Evolutionary conservation across 1,140 invertebrate species (phyloP).

Genomic region (Lucilia cuprina): DNA sequence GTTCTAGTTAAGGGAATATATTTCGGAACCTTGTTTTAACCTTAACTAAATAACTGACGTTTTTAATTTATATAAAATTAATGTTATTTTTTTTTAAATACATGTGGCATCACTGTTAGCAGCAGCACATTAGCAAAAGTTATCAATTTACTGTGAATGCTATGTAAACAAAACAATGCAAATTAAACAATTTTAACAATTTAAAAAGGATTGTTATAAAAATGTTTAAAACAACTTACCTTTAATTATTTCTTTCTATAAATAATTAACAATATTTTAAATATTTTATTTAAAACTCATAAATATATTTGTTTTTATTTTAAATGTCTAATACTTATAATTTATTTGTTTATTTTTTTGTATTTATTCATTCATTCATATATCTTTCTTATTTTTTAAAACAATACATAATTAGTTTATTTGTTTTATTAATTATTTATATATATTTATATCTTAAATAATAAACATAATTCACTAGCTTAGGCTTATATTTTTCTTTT

Average conservation of each 20-base stretch:
- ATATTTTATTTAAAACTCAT: slow-evolving; percentile 16
- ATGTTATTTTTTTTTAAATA: no score
- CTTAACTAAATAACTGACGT: no score
- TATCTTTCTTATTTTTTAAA: not conserved
- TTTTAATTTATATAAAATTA: no score
- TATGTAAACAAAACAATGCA: no score
- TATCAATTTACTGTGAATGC: no score
- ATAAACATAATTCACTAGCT: slow-evolving; percentile 28
- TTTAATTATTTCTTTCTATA: not conserved
- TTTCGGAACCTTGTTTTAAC: no score
- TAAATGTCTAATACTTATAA: slow-evolving; percentile 19
- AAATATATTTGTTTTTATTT: slow-evolving; percentile 17
- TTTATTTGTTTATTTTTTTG: not conserved
- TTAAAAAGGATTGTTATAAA: no score
- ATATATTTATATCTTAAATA: not conserved
- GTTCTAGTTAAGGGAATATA: no score
- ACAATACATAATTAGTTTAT: not conserved
- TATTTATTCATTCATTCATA: not conserved
- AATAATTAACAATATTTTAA: not conserved
- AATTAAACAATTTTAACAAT: no score
- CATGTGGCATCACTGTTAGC: no score
- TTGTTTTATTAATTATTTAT: not conserved
- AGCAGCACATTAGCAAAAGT: no score
- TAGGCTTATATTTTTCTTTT: slow-evolving; percentile 8
- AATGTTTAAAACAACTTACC: not conserved